A percentile compares a stretch with the other conserved stretches of the same genome.
phyloP scores from a whole-genome alignment of 30 jellyfish, hydroid and myxozoan genomes.

The Aurelia aurita region DNA sequence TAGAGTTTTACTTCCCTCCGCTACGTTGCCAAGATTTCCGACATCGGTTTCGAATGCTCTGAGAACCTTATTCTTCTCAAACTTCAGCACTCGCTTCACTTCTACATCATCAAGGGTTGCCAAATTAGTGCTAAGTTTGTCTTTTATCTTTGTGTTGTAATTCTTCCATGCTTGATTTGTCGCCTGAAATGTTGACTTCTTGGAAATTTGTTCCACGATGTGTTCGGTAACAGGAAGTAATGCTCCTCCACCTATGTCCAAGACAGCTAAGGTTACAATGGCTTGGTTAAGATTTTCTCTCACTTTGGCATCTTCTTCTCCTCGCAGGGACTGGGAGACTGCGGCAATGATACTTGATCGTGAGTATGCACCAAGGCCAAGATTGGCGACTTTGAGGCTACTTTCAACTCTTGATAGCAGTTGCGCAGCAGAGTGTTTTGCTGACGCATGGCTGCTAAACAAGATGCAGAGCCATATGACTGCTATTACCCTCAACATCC shows the following conservation, averaged over 20 bases:
- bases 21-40: neutral
- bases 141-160: constrained; percentile 11
- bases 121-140: neutral
- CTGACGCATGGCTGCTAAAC: neutral
- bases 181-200: constrained; percentile 17
- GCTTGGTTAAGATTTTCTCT: constrained; percentile 46
- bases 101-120: constrained; percentile 1
- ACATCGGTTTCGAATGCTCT: constrained; percentile 23
- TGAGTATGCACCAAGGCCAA: constrained; percentile 32
- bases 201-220: constrained; percentile 21
- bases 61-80: constrained; percentile 9
- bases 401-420: neutral
- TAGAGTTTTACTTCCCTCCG: neutral
- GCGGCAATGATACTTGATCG: constrained; percentile 15
- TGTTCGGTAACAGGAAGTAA: constrained; percentile 21
- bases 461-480: too few species aligned
- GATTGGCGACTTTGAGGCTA: constrained; percentile 8
- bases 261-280: constrained; percentile 32
- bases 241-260: constrained; percentile 57
- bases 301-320: constrained; percentile 14
- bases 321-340: constrained; percentile 2
- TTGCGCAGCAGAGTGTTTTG: neutral
- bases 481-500: too few species aligned
- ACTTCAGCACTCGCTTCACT: constrained; percentile 4
- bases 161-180: constrained; percentile 20